phyloP scores from a whole-genome alignment of 1,140 invertebrate species.

The Lanistes nyassanus region DNA sequence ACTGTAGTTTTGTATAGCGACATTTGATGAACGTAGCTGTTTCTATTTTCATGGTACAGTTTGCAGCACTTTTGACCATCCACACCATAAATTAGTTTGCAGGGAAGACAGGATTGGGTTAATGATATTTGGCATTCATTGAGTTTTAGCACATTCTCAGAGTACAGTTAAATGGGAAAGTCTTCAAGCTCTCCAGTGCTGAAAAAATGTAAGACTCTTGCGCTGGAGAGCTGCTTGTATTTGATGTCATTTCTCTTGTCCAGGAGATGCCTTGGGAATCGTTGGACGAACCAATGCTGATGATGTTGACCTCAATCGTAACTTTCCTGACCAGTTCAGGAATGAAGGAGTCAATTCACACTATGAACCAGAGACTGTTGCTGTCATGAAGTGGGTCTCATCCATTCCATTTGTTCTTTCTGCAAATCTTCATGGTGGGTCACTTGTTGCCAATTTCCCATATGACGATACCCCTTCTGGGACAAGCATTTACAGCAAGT shows the following conservation, averaged over 20 bases:
- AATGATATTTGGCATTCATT: too few species aligned
- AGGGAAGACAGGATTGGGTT: too few species aligned
- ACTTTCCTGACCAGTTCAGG: constrained; percentile 91
- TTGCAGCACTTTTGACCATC: too few species aligned
- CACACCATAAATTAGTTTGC: too few species aligned
- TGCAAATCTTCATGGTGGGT: constrained; percentile 95
- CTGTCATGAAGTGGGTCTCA: constrained; percentile 91
- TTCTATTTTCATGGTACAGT: too few species aligned
- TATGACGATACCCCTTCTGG: constrained; percentile 73
- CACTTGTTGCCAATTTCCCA: constrained; percentile 90
- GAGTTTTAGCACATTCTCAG: too few species aligned
- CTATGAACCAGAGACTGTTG: constrained; percentile 90
- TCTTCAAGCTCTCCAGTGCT: too few species aligned
- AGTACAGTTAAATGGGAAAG: too few species aligned
- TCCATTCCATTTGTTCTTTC: constrained; percentile 92
- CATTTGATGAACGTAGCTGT: too few species aligned
- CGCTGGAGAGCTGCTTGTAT: too few species aligned
- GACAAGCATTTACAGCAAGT: constrained; percentile 71
- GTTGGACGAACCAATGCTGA: constrained; percentile 85
- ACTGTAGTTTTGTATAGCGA: too few species aligned
- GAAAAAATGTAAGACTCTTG: too few species aligned
- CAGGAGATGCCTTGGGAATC: constrained; percentile 50
- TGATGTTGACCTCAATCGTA: constrained; percentile 90
- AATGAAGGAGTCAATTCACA: constrained; percentile 71
- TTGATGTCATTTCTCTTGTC: constrained; percentile 3